Evolutionary conservation across 2,888 invertebrate genomes (phyloP).

Genomic region (Volucella inflata): DNA sequence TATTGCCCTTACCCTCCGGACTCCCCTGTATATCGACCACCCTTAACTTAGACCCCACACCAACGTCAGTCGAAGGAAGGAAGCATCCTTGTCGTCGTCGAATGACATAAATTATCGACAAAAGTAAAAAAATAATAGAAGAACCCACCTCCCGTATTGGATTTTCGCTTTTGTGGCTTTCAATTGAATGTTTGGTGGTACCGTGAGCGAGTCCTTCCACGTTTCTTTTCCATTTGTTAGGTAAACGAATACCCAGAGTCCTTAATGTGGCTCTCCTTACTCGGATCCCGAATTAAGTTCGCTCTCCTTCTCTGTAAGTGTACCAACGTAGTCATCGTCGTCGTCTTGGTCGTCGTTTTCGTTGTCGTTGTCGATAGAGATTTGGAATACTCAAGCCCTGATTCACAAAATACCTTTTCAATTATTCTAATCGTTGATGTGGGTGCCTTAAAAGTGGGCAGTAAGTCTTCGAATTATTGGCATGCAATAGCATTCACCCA

Average conservation of each 20-base stretch:
- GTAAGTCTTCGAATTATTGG: neutral
- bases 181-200: slow-evolving; percentile 70
- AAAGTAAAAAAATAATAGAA: slow-evolving; percentile 20
- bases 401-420: slow-evolving; percentile 71
- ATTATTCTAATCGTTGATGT: slow-evolving; percentile 71
- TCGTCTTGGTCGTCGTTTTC: neutral
- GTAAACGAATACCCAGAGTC: slow-evolving; percentile 21
- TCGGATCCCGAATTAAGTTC: slow-evolving; percentile 39
- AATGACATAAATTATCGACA: slow-evolving; percentile 73
- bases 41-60: slow-evolving; percentile 45
- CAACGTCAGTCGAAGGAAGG: slow-evolving; percentile 27
- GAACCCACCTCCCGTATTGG: slow-evolving; percentile 28
- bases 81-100: slow-evolving; percentile 70
- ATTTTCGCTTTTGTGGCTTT: slow-evolving; percentile 73
- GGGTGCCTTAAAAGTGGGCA: neutral
- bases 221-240: slow-evolving; percentile 39
- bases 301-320: slow-evolving; percentile 1
- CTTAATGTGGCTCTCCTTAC: slow-evolving; percentile 60
- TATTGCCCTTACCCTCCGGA: slow-evolving; percentile 9
- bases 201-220: slow-evolving; percentile 50
- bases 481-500: slow-evolving; percentile 27
- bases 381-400: slow-evolving; percentile 50
- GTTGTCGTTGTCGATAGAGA: slow-evolving; percentile 21
- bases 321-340: neutral
- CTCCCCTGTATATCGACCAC: neutral